These are phyloP conservation scores for Lottia scabra DNA, from an alignment of 2,888 invertebrate species.

Conservation along the genomic window DNA sequence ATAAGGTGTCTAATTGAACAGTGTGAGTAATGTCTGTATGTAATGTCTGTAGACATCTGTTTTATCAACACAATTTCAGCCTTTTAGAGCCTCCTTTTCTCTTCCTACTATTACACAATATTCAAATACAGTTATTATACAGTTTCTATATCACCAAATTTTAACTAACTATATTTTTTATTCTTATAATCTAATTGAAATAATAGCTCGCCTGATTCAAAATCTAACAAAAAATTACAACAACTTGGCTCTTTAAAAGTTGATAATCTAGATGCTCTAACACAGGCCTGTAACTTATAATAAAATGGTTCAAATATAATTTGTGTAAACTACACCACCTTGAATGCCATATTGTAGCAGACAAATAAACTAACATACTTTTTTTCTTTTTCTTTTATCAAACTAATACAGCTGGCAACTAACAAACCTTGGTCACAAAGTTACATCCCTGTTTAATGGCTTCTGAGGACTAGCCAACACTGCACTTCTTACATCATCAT, in stretches of 20 bases:
- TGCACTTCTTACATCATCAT: constrained; percentile 4
- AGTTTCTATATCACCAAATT: too few species aligned
- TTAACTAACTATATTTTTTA: too few species aligned
- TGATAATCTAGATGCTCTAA: constrained; percentile 2
- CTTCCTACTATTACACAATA: too few species aligned
- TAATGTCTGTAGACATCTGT: too few species aligned
- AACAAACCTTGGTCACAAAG: constrained; percentile 41
- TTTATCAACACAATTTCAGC: too few species aligned
- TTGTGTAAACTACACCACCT: constrained; percentile 3
- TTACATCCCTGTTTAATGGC: constrained; percentile 18
- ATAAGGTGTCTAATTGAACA: too few species aligned
- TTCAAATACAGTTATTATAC: too few species aligned
- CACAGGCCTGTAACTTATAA: constrained; percentile 5
- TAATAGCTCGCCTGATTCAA: too few species aligned
- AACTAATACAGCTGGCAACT: constrained; percentile 52
- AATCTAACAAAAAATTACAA: background rate
- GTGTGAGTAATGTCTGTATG: too few species aligned
- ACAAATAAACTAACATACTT: constrained; percentile 40
- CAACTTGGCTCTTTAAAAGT: constrained; percentile 1
- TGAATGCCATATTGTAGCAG: constrained; percentile 18
- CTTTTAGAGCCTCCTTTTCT: too few species aligned
- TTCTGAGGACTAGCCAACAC: constrained; percentile 3
- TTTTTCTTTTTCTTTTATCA: constrained; percentile 49
- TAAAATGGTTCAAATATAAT: background rate
- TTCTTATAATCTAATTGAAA: too few species aligned